Conservation (phyloP, 2,113 vertebrate species). For the Hiodon alosoides region DNA sequence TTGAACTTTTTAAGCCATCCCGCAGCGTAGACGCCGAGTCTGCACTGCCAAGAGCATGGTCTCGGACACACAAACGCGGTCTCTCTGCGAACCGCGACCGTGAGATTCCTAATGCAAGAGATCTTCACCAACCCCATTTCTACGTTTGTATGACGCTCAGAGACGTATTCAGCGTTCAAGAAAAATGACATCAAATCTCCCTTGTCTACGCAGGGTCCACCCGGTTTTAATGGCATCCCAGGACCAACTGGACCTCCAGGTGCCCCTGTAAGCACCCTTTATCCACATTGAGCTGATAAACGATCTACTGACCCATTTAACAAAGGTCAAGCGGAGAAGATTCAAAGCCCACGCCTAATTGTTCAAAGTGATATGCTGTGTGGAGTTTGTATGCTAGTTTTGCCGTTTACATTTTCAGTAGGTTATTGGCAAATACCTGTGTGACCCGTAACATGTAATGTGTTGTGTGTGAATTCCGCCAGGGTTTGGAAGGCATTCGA, state of each 20-base stretch:
- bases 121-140: too few relatives aligned
- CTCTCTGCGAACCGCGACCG: background rate
- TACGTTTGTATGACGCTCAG: too few relatives aligned
- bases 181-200: background rate
- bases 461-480: constrained; percentile 21
- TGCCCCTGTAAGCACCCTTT: constrained; percentile 52
- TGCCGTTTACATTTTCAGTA: too few relatives aligned
- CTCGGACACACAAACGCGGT: too few relatives aligned
- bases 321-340: background rate
- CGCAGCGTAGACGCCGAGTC: too few relatives aligned
- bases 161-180: too few relatives aligned
- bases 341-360: background rate
- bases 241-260: constrained; percentile 69
- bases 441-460: background rate
- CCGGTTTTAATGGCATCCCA: constrained; percentile 66
- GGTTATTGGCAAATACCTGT: too few relatives aligned
- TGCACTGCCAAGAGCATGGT: too few relatives aligned
- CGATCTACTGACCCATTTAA: background rate
- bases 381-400: too few relatives aligned
- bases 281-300: background rate
- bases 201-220: constrained; percentile 53
- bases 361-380: too few relatives aligned
- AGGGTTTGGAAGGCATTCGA: constrained; percentile 67
- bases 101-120: background rate
- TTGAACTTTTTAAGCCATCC: too few relatives aligned